Evolutionary conservation across 2,113 vertebrate genomes (phyloP).

Genomic region (Siniperca knerii): DNA sequence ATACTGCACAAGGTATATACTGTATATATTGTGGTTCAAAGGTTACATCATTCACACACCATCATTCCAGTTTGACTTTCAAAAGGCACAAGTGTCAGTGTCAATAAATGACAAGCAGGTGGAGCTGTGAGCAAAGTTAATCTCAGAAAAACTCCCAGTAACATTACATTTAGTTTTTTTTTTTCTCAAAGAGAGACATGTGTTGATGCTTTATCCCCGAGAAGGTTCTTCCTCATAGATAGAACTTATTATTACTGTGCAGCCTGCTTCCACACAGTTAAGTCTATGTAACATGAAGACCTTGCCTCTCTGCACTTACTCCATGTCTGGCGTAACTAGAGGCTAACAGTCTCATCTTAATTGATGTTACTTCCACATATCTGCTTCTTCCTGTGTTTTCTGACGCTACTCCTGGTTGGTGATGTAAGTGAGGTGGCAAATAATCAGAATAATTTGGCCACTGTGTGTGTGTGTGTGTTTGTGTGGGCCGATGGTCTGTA

Average conservation of each 20-base stretch:
- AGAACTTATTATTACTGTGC: constrained; percentile 25
- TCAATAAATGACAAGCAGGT: constrained; percentile 86
- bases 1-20: background rate
- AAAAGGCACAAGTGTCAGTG: constrained; percentile 71
- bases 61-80: constrained; percentile 30
- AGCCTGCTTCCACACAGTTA: constrained; percentile 41
- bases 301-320: constrained; percentile 41
- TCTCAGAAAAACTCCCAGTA: constrained; percentile 57
- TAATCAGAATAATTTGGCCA: constrained; percentile 83
- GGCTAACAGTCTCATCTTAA: constrained; percentile 72
- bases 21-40: background rate
- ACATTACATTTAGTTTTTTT: constrained; percentile 34
- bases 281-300: constrained; percentile 45
- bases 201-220: constrained; percentile 29
- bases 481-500: constrained; percentile 71
- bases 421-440: constrained; percentile 75
- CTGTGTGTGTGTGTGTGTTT: constrained; percentile 52
- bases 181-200: constrained; percentile 16
- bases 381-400: constrained; percentile 57
- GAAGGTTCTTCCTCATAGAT: constrained; percentile 17
- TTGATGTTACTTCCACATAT: constrained; percentile 69
- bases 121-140: constrained; percentile 89
- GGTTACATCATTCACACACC: background rate
- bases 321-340: constrained; percentile 62
- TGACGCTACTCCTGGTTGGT: constrained; percentile 63